Evolutionary conservation across 1,140 invertebrate genomes (phyloP).

Genomic region (Pinna nobilis): DNA sequence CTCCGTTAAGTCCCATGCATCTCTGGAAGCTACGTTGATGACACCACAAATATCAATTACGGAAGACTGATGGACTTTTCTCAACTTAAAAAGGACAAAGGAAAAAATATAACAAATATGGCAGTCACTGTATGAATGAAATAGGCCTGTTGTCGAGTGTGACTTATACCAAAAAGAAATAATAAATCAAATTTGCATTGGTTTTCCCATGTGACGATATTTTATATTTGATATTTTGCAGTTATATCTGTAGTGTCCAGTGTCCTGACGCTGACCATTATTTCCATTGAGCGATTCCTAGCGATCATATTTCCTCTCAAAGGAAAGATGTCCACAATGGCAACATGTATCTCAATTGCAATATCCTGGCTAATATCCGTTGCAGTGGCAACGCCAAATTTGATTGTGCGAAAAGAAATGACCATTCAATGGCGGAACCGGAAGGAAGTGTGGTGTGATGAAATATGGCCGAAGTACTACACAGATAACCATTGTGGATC

Average conservation of each 20-base stretch:
- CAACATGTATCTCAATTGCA: slow-evolving; percentile 65
- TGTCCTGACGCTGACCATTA: slow-evolving; percentile 76
- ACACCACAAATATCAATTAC: too few species aligned
- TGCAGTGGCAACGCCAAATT: slow-evolving; percentile 70
- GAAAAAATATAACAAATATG: too few species aligned
- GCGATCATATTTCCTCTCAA: slow-evolving; percentile 67
- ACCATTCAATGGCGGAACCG: slow-evolving; percentile 58
- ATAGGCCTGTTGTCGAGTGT: too few species aligned
- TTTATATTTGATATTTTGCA: too few species aligned
- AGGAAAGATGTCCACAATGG: slow-evolving; percentile 48
- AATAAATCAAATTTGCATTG: too few species aligned
- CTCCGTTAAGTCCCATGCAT: too few species aligned
- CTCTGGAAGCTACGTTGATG: too few species aligned
- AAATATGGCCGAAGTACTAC: slow-evolving; percentile 61
- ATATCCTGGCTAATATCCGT: slow-evolving; percentile 73
- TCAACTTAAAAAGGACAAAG: too few species aligned
- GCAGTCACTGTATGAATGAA: too few species aligned
- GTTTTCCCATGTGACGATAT: too few species aligned
- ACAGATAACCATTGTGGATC: slow-evolving; percentile 44
- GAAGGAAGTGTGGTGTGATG: slow-evolving; percentile 64
- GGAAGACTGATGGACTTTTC: too few species aligned
- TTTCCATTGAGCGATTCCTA: slow-evolving; percentile 75
- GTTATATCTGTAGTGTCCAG: slow-evolving; percentile 75
- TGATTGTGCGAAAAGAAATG: slow-evolving; percentile 52
- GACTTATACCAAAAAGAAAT: too few species aligned